A percentile compares a stretch with the other conserved stretches of the same genome.
phyloP scores from a whole-genome alignment of 2,113 vertebrate genomes.

The Mesoclemmys tuberculata region DNA sequence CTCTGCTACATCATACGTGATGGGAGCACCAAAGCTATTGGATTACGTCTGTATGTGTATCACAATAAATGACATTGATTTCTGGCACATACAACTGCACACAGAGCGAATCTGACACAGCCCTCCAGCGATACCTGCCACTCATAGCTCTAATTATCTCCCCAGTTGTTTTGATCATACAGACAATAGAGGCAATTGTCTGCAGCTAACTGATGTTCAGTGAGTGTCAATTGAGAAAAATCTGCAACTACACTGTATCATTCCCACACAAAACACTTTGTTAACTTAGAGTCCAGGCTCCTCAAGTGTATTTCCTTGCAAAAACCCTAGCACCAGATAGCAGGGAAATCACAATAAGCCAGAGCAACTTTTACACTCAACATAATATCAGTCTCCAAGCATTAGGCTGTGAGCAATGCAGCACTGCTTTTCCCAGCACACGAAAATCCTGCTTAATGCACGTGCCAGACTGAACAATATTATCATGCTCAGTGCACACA shows the following conservation, averaged over 20 bases:
- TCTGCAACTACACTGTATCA: neutral
- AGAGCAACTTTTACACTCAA: neutral
- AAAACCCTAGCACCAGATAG: neutral
- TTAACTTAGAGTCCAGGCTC: neutral
- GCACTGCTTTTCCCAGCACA: neutral
- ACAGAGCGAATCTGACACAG: conserved; percentile 39
- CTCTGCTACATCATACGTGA: fast-evolving
- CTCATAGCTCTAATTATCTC: neutral
- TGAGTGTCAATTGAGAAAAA: neutral
- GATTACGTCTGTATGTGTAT: neutral
- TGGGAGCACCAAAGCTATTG: neutral
- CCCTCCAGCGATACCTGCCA: conserved; percentile 10
- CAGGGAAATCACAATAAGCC: neutral
- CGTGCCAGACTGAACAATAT: neutral
- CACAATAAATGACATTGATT: conserved; percentile 7
- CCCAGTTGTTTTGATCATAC: conserved; percentile 33
- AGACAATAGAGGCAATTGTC: conserved; percentile 30
- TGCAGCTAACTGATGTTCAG: neutral
- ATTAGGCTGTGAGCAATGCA: neutral
- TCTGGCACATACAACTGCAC: conserved; percentile 33
- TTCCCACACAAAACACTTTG: neutral
- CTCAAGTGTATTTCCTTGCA: neutral
- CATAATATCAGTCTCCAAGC: neutral
- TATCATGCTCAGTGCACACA: neutral
- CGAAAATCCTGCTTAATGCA: neutral